Evolutionary conservation across 2,797 vertebrate genomes (phyloP).

Genomic region (Trichosurus vulpecula): DNA sequence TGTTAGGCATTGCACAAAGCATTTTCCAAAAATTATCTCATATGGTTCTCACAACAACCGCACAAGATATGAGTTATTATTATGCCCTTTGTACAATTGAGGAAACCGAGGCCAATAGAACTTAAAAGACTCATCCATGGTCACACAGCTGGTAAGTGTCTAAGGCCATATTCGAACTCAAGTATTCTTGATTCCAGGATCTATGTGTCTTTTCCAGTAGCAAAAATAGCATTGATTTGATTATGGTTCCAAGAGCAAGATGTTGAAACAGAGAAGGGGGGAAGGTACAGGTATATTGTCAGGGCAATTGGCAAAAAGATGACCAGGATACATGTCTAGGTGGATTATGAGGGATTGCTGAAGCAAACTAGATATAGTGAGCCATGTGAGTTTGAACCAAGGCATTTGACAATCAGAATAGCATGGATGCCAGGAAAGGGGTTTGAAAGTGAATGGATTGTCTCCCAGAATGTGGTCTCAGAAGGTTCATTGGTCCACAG

Average conservation of each 20-base stretch:
- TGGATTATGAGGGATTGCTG: background rate
- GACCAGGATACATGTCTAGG: background rate
- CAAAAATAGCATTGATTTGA: background rate
- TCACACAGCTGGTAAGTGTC: background rate
- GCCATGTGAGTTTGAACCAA: background rate
- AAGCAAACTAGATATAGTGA: background rate
- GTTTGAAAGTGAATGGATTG: background rate
- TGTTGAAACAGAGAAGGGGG: background rate
- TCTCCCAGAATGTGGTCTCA: background rate
- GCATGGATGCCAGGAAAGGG: background rate
- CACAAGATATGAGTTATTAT: background rate
- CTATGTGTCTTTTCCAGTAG: background rate
- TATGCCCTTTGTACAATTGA: background rate
- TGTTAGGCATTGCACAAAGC: background rate
- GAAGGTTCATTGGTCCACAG: background rate
- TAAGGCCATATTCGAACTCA: background rate
- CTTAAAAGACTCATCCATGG: background rate
- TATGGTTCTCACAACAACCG: background rate
- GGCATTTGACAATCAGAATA: background rate
- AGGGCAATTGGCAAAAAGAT: background rate
- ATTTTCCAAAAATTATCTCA: background rate
- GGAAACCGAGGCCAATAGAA: background rate
- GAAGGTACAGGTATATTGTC: background rate
- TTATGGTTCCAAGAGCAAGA: background rate
- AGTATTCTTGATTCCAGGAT: background rate